Base-by-base conservation (phyloP, 2,888 invertebrate genomes). In the Lamproptera curius region DNA sequence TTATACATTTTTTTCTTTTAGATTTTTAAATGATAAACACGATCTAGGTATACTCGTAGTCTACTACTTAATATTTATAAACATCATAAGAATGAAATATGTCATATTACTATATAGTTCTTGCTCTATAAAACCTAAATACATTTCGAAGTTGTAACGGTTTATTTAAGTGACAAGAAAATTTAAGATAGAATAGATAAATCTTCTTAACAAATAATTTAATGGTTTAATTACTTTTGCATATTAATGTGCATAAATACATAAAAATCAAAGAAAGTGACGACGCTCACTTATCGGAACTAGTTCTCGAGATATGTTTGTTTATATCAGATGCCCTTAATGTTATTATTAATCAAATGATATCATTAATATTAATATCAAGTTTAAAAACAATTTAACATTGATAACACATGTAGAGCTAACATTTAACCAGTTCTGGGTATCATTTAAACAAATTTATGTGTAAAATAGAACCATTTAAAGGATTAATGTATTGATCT, bases 171-270 rank as follows among this genome's bases (percentile, higher is more conserved):
- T 20, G 9, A 17, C 15, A 36, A 26, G 40, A 39, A 28, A 40
- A 46, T 26, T 1, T 6, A 35, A 11, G 23, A 16, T 1, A 16
- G 1, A 3, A 26, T 20, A 6, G n/a, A 33, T 38, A 38, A 38
- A 34, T 34, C 33, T 34, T 13, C 36, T 1, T 37, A 37, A 40
- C 39, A 34, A 46, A 46, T 40, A 13, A 34, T 1, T 34, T 46
- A 17, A 20, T 31, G 13, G 11, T 13, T 34, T 34, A 26, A 34
- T 23, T 33, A 11, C 16, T 20, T n/a, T 34, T 40, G 23, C 15
- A 40, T 40, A 33, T 37, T 44, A 16, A 44, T 44, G 36, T 14
- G 28, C 10, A 44, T 31, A 44, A 14, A 33, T 14, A 42, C 9
- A 36, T 36, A 36, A 15, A 36, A 10, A 16, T 36, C 16, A 10